Conservation (phyloP, 2,113 vertebrate genomes). For the Triplophysa rosa region DNA sequence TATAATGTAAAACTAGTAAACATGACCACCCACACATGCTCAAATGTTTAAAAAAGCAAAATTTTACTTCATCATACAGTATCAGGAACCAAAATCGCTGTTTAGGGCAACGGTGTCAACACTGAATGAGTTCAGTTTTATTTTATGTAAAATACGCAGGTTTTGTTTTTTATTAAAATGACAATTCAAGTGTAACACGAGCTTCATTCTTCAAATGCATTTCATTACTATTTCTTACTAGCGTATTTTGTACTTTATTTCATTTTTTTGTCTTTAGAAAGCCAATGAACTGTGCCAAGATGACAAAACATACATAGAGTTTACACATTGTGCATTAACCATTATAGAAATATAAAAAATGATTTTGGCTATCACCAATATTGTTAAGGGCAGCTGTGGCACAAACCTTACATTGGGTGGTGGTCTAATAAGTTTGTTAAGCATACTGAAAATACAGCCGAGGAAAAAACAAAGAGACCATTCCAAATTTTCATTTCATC, state of each 20-base stretch:
- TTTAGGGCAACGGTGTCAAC: neutral
- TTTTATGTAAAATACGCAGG: constrained; percentile 2
- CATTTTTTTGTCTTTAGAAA: neutral
- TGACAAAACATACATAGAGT: too few species aligned
- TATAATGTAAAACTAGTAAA: constrained; percentile 9
- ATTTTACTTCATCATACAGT: neutral
- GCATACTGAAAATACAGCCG: too few species aligned
- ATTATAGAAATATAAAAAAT: too few species aligned
- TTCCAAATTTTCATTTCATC: too few species aligned
- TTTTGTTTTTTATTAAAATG: constrained; percentile 9
- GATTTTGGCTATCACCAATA: too few species aligned
- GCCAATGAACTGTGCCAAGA: too few species aligned
- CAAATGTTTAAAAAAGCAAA: neutral
- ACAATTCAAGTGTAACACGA: neutral
- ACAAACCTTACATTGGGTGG: too few species aligned
- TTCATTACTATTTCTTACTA: neutral
- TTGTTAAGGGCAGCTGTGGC: too few species aligned
- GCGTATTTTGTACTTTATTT: neutral
- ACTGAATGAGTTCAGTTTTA: neutral
- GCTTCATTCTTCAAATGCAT: constrained; percentile 1
- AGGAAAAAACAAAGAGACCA: too few species aligned
- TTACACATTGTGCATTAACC: too few species aligned
- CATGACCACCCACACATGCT: constrained; percentile 19
- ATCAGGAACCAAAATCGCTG: neutral
- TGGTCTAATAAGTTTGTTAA: too few species aligned